A percentile compares a stretch with the other conserved stretches of the same genome.
These are phyloP conservation scores for Hetaerina titia DNA, from an alignment of 2,888 invertebrate genomes.

Conservation along the genomic window DNA sequence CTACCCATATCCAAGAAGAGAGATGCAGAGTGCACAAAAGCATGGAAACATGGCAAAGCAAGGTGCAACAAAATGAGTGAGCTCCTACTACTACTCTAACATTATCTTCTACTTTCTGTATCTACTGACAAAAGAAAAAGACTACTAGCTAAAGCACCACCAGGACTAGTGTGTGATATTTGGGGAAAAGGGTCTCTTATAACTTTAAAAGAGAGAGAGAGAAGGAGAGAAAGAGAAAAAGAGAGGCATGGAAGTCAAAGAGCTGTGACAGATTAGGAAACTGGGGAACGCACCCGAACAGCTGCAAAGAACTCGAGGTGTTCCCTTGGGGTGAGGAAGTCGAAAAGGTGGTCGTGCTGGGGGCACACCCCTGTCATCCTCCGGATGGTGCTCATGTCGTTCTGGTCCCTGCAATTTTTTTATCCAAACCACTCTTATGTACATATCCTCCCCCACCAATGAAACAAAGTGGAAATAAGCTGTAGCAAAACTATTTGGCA, in stretches of 20 bases:
- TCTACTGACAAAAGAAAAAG: conserved; percentile 12
- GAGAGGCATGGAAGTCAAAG: conserved; percentile 32
- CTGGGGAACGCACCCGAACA: conserved; percentile 82
- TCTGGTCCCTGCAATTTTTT: conserved; percentile 80
- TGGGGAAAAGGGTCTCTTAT: conserved; percentile 30
- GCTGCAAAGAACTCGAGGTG: conserved; percentile 90
- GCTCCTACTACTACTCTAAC: background rate
- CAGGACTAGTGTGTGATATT: conserved; percentile 25
- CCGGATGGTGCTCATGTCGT: conserved; percentile 88
- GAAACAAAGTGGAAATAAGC: background rate
- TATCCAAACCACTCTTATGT: conserved; percentile 53
- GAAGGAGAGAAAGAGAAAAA: conserved; percentile 41
- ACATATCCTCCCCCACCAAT: conserved; percentile 28
- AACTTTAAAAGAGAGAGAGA: conserved; percentile 38
- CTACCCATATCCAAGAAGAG: conserved; percentile 2
- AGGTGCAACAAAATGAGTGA: conserved; percentile 46
- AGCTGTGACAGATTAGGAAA: conserved; percentile 24
- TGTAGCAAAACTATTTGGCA: background rate
- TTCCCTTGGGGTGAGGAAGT: conserved; percentile 87
- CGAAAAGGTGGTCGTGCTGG: conserved; percentile 91
- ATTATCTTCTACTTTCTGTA: background rate
- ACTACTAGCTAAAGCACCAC: conserved; percentile 34
- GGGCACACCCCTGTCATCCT: conserved; percentile 93
- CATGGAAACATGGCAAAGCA: conserved; percentile 68
- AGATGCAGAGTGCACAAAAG: conserved; percentile 61